Evolutionary conservation across 2,888 invertebrate species (phyloP), one percentile per base, ranked within the genome.

Genomic region (Seira ritae): DNA sequence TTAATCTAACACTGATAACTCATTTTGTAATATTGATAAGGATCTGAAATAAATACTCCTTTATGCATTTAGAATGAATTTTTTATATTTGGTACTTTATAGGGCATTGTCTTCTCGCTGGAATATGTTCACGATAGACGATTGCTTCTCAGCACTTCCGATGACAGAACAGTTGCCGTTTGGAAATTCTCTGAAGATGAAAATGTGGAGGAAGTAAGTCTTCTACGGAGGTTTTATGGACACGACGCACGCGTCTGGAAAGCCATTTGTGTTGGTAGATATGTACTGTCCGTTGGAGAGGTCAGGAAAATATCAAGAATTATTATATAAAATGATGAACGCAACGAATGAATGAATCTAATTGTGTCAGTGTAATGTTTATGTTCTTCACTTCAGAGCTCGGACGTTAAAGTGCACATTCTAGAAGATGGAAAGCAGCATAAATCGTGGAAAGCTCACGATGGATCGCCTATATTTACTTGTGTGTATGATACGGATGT

Each of bases 371-470:
- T n/a, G n/a, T n/a, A n/a, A 10, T 66, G 19, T 23, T 20, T 23
- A 10, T 4, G 23, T 10, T 3, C 23, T n/a, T 19, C 37, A 12
- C 50, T 46, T 70, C 46, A 86, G 86, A 84, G 84, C 23, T 86
- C 86, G 0, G 80, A 75, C 1, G 79, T 86, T 10, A 20, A 77
- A 12, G 80, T 85, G 6, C 72, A 79, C 46, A 71, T 70, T 67
- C 72, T 83, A 8, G 46, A 74, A 24, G 83, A 83, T 60, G 84
- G 80, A n/a, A 69, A 20, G 23, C 70, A 69, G 20, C 72, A 79
- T n/a, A 86, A 84, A 66, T 60, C 22, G 23, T 86, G 86, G 86
- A 77, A 65, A 20, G 86, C 79, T 24, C 84, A 84, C 62, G 74
- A 85, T 42, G 83, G 83, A 0, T 76, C 86, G 1, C 80, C 86